These are phyloP conservation scores for Thumatha senex DNA, from an alignment of 2,888 invertebrate genomes.

Conservation along the genomic window DNA sequence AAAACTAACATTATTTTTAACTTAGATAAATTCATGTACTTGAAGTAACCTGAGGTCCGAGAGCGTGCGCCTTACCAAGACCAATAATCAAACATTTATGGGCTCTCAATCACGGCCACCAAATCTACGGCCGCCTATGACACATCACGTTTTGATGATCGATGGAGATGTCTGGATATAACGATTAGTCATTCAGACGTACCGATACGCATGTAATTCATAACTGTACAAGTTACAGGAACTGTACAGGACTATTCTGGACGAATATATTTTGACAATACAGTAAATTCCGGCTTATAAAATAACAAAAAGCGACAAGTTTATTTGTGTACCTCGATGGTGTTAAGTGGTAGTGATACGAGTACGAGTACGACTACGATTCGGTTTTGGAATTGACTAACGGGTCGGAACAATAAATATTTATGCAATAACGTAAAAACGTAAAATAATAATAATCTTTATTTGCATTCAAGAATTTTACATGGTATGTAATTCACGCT, in stretches of 20 bases:
- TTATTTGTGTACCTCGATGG: too few species aligned
- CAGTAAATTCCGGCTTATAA: too few species aligned
- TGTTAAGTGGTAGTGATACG: too few species aligned
- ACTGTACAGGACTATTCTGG: constrained; percentile 23
- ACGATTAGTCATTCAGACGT: constrained; percentile 59
- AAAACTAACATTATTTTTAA: constrained; percentile 29
- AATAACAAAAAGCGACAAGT: too few species aligned
- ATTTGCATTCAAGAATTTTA: too few species aligned
- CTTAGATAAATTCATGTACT: neutral
- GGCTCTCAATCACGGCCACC: constrained; percentile 50
- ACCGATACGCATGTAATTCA: constrained; percentile 46
- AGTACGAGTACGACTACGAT: too few species aligned
- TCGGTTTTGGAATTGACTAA: too few species aligned
- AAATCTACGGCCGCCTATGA: constrained; percentile 49
- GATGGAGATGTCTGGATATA: constrained; percentile 60
- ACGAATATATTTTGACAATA: neutral
- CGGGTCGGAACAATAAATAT: too few species aligned
- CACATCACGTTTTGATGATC: constrained; percentile 62
- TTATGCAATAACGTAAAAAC: too few species aligned
- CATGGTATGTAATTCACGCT: too few species aligned
- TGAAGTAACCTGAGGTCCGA: constrained; percentile 8
- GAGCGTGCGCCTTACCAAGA: constrained; percentile 13
- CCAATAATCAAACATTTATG: constrained; percentile 52
- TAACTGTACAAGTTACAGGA: constrained; percentile 33
- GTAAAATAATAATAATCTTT: too few species aligned